Evolutionary conservation across 2,888 invertebrate species (phyloP).

Genomic region (Epinotia demarniana): DNA sequence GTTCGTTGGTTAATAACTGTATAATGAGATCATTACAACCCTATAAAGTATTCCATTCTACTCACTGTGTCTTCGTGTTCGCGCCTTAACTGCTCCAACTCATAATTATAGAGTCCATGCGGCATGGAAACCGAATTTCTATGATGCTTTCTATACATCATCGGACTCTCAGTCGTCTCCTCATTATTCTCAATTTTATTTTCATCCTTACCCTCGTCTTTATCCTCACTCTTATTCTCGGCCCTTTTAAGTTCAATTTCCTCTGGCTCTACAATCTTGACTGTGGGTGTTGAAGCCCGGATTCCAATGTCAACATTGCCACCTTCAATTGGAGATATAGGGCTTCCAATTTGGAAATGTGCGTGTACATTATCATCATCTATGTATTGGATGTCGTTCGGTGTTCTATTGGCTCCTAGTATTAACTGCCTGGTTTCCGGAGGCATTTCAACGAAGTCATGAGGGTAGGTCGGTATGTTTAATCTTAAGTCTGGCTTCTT

Average conservation of each 20-base stretch:
- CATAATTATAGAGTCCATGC: constrained; percentile 83
- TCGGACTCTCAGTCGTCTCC: constrained; percentile 51
- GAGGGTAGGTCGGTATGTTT: constrained; percentile 69
- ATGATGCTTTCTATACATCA: constrained; percentile 67
- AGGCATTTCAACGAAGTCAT: constrained; percentile 78
- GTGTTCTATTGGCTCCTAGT: constrained; percentile 55
- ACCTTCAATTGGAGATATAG: constrained; percentile 34
- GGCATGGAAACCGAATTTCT: constrained; percentile 88
- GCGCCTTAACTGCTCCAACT: constrained; percentile 74
- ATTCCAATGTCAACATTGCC: constrained; percentile 41
- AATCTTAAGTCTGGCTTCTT: constrained; percentile 75
- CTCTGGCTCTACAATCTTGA: constrained; percentile 62
- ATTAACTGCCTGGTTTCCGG: constrained; percentile 61
- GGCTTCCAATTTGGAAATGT: constrained; percentile 49
- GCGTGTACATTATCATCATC: constrained; percentile 53
- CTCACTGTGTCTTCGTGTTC: constrained; percentile 42
- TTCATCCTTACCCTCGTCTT: constrained; percentile 44
- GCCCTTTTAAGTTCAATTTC: constrained; percentile 37
- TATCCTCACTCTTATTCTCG: constrained; percentile 43
- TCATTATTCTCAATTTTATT: constrained; percentile 42
- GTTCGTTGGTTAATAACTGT: background rate
- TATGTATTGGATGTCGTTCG: constrained; percentile 57
- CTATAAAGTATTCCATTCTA: constrained; percentile 2
- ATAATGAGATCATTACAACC: background rate
- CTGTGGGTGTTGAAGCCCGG: constrained; percentile 67